Base-by-base conservation (phyloP, 1,140 invertebrate genomes). In the Cydia splendana region DNA sequence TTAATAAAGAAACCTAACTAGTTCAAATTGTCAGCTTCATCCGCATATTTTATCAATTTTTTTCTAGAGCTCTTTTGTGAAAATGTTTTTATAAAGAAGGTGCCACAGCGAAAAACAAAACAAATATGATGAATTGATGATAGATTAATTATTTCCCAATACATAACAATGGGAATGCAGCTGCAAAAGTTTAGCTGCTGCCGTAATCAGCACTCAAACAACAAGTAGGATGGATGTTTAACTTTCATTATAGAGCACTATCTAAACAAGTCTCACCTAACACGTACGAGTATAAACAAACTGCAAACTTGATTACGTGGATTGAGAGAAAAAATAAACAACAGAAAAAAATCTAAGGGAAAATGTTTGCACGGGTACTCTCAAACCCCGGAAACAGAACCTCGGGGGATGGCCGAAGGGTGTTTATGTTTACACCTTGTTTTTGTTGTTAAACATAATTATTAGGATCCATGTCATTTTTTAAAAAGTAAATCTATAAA, bases 281-380 rank as follows among this genome's bases (percentile, higher is more conserved):
- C 79, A 83, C 77, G 67, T 71, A 82, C 82, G 84, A 45, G 12
- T 13, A 45, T 12, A 45, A 82, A 83, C 81, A 83, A 84, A 78
- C 80, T 85, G 79, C 83, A 88, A 88, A 88, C 85, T 85, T 87
- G 83, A 88, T 87, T 89, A 87, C 80, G 74, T 10, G 80, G 81
- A 88, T 87, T 83, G 83, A 85, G 84, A 81, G 85, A 84, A 88
- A 85, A 78, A 87, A 87, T 82, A 87, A 86, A 89, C 84, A 87
- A 78, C 82, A 81, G 81, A 82, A 82, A 80, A 83, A 86, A 85
- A 87, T 87, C 82, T 81, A 84, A 84, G 78, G 80, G 79, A 82
- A 78, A 77, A 82, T 84, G 79, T 89, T 87, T 87, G 81, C 81
- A 79, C 77, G 83, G 30, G 30, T 81, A 82, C 69, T 82, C 81